Conservation (phyloP, 2,888 invertebrate species). For the Eledona agricola region DNA sequence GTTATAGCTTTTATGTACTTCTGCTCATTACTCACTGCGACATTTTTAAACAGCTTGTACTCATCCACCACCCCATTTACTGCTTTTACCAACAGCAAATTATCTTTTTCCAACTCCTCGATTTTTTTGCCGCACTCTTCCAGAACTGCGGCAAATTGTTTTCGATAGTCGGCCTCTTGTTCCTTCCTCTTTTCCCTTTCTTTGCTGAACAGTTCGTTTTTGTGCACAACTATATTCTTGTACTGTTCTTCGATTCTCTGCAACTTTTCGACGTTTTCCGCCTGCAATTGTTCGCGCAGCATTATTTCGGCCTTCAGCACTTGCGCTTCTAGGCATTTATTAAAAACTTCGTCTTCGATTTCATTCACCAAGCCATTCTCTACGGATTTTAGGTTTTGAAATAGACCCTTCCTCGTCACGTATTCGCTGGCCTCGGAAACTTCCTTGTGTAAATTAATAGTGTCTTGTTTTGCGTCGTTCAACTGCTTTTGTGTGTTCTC, state of each 20-base stretch:
- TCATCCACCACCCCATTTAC: conserved; percentile 39
- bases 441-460: conserved; percentile 36
- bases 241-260: conserved; percentile 51
- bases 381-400: conserved; percentile 38
- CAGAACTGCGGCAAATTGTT: conserved; percentile 47
- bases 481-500: conserved; percentile 29
- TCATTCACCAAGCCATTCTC: conserved; percentile 39
- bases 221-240: conserved; percentile 42
- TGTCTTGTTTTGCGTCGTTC: conserved; percentile 32
- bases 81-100: conserved; percentile 39
- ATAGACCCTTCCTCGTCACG: conserved; percentile 36
- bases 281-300: conserved; percentile 49
- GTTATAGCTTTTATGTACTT: conserved; percentile 33
- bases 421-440: conserved; percentile 36
- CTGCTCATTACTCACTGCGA: conserved; percentile 13
- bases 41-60: conserved; percentile 38
- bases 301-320: conserved; percentile 47
- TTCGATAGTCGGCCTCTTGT: conserved; percentile 48
- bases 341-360: conserved; percentile 23
- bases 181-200: conserved; percentile 46
- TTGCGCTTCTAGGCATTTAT: conserved; percentile 41
- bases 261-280: conserved; percentile 48
- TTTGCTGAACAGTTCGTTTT: conserved; percentile 42
- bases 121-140: conserved; percentile 49
- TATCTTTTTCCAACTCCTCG: conserved; percentile 46